Evolutionary conservation across 2,113 vertebrate genomes (phyloP).

Genomic region (Oenanthe oenanthe): DNA sequence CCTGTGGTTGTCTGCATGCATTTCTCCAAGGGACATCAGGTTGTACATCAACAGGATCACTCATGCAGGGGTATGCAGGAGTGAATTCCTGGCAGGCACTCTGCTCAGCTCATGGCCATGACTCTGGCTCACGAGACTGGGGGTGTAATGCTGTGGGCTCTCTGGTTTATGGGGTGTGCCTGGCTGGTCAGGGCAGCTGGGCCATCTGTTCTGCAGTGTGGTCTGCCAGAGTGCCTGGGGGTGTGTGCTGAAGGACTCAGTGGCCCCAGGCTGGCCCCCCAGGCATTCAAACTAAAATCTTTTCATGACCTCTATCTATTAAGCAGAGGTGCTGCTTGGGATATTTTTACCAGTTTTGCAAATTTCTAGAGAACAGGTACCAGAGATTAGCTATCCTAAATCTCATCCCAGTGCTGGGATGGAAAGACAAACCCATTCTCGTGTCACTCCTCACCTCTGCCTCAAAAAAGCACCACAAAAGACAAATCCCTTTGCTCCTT

Average conservation of each 20-base stretch:
- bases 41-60: neutral
- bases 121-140: neutral
- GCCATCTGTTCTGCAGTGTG: neutral
- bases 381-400: neutral
- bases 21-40: neutral
- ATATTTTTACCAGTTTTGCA: neutral
- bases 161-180: neutral
- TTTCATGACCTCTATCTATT: neutral
- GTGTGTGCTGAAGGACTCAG: neutral
- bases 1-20: rapidly evolving
- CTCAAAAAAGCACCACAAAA: neutral
- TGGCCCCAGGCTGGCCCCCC: neutral
- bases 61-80: neutral
- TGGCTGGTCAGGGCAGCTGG: neutral
- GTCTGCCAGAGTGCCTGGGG: neutral
- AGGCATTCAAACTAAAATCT: neutral
- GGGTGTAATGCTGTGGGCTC: neutral
- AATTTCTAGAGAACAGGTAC: neutral
- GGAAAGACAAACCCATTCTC: neutral
- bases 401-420: neutral
- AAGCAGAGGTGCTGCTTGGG: neutral
- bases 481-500: neutral
- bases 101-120: neutral
- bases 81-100: neutral
- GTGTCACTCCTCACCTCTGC: neutral